Base-by-base conservation (phyloP, 2,797 vertebrate species). In the Rhadinocentrus ornatus region DNA sequence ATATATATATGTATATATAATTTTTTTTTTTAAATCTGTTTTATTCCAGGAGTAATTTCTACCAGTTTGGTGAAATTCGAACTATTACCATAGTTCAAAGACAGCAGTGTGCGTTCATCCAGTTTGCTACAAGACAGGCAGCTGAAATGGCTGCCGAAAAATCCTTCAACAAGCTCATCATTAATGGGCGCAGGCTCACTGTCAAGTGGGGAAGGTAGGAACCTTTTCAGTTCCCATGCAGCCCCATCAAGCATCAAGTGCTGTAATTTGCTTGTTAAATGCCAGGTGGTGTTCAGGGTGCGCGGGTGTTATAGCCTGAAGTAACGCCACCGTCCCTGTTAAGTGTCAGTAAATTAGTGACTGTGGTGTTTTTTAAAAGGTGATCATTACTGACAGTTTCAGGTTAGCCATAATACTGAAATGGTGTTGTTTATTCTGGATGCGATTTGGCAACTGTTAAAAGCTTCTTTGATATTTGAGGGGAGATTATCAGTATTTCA, bases 151-250 rank as follows among this genome's bases (percentile, higher is more conserved):
- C 98, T 4, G 97, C 98, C 0, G 98, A 99, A 92, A 99, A 99
- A 85, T 99, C 97, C 64, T 99, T 99, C 88, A 99, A 99, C 88
- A 99, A 99, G 74, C 95, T 99, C 65, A 99, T 99, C 59, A 95
- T 99, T 82, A 98, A 98, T 0, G 98, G 98, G 16, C 96, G 96
- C 26, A 94, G 98, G 61, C 97, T 99, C 69, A 99, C 98, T 0
- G 97, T 99, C 80, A 99, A 99, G 60, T 99, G 98, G 98, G 97
- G 98, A 90, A 96, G 98, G 98, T 98, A 82, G 93, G 93, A 69
- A 52, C 24, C 61, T 32, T 39, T 3, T 1, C 24, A 31, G 37
- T 6, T 31, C 66, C 15, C n/a, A 41, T 55, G 32, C 24, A 39
- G 27, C 35, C 3, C 5, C 11, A 35, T 16, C 24, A 44, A 54